Percentiles rank a stretch among this genome's conserved stretches.
Conservation (phyloP, 2,113 vertebrate genomes). For the western clawed frog (Xenopus tropicalis) region DNA sequence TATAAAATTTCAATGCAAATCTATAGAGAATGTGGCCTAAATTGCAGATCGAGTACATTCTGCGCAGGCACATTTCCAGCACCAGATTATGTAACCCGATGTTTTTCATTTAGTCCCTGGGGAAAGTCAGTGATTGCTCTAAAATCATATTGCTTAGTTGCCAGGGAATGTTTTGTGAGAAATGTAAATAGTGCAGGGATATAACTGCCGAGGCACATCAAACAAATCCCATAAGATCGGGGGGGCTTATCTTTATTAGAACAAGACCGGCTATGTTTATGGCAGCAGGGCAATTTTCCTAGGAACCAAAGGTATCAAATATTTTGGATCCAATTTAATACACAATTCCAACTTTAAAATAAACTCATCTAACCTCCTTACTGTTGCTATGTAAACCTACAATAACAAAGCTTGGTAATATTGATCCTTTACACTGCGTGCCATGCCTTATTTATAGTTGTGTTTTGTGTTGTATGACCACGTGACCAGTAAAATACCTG, state of each 20-base stretch:
- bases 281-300: neutral
- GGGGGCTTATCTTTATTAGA: conserved; percentile 27
- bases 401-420: too few species aligned
- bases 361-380: neutral
- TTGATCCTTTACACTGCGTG: too few species aligned
- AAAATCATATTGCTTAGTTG: conserved; percentile 22
- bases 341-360: neutral
- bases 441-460: too few species aligned
- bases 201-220: conserved; percentile 44
- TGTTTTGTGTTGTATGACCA: too few species aligned
- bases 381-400: neutral
- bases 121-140: conserved; percentile 42
- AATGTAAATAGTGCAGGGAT: conserved; percentile 42
- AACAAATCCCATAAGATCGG: conserved; percentile 25
- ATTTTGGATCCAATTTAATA: neutral
- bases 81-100: conserved; percentile 30
- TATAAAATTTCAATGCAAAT: too few species aligned
- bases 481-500: too few species aligned
- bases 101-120: conserved; percentile 24
- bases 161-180: conserved; percentile 45
- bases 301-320: neutral
- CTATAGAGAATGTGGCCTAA: too few species aligned
- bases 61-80: too few species aligned
- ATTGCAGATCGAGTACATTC: too few species aligned
- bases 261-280: conserved; percentile 12